Evolutionary conservation across 2,888 invertebrate species (phyloP).

Genomic region (Meiosimyza decipiens): DNA sequence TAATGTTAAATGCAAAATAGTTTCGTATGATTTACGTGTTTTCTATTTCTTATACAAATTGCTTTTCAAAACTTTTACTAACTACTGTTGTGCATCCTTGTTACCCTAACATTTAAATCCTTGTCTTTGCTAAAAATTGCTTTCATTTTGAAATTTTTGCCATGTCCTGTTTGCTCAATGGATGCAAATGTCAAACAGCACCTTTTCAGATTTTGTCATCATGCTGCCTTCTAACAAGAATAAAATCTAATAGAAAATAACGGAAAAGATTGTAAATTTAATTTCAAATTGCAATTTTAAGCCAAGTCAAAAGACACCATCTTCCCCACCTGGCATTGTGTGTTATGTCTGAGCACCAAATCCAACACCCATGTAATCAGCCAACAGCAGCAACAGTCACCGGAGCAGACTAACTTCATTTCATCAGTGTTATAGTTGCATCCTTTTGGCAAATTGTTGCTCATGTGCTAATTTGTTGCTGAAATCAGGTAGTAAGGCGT

Average conservation of each 20-base stretch:
- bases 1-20: too few species aligned
- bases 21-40: too few species aligned
- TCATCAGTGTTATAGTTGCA: slow-evolving; percentile 33
- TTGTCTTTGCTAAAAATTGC: slow-evolving; percentile 16
- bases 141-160: slow-evolving; percentile 19
- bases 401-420: slow-evolving; percentile 42
- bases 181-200: too few species aligned
- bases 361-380: slow-evolving; percentile 23
- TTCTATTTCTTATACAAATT: too few species aligned
- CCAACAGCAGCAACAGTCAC: slow-evolving; percentile 35
- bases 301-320: background rate
- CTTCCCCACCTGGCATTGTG: background rate
- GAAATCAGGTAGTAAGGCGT: background rate
- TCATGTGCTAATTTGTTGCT: slow-evolving; percentile 25
- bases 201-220: background rate
- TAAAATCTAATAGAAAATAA: slow-evolving; percentile 14
- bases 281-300: slow-evolving; percentile 27
- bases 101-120: background rate
- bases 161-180: slow-evolving; percentile 23
- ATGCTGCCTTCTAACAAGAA: background rate
- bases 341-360: slow-evolving; percentile 6
- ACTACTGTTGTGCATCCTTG: slow-evolving; percentile 12
- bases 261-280: slow-evolving; percentile 25
- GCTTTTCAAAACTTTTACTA: background rate
- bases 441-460: slow-evolving; percentile 19